Conservation (phyloP, 2,888 invertebrate genomes). For the Bellardia bayeri region DNA sequence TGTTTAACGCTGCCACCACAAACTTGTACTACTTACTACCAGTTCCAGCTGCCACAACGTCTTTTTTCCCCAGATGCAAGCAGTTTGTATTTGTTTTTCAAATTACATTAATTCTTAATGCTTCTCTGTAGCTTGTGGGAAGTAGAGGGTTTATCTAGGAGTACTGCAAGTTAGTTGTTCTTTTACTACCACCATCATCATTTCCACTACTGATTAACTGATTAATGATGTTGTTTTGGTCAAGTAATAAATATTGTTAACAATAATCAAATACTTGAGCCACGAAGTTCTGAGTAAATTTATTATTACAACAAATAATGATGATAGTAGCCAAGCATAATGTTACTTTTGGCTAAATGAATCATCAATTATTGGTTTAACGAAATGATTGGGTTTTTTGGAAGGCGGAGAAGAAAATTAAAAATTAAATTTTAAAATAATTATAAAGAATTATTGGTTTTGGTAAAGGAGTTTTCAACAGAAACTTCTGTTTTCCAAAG, state of each 20-base stretch:
- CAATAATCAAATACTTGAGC: neutral
- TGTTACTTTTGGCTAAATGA: conserved; percentile 19
- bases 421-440: too few species aligned
- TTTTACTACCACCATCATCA: neutral
- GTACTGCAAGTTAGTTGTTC: neutral
- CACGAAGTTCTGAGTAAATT: neutral
- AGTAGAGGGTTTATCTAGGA: neutral
- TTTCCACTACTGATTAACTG: conserved; percentile 28
- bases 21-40: neutral
- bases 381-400: neutral
- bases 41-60: neutral
- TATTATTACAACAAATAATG: neutral
- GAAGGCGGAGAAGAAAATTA: neutral
- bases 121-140: neutral
- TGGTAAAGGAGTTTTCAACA: too few species aligned
- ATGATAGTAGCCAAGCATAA: conserved; percentile 10
- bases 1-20: neutral
- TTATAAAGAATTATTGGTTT: too few species aligned
- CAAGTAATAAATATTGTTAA: conserved; percentile 23
- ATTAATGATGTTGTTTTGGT: conserved; percentile 40
- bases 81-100: conserved; percentile 3
- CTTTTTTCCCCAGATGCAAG: neutral
- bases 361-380: conserved; percentile 30
- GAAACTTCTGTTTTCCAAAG: too few species aligned
- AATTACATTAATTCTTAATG: neutral